Base-by-base conservation (phyloP, 2,888 invertebrate species). In the Lysandra coridon region DNA sequence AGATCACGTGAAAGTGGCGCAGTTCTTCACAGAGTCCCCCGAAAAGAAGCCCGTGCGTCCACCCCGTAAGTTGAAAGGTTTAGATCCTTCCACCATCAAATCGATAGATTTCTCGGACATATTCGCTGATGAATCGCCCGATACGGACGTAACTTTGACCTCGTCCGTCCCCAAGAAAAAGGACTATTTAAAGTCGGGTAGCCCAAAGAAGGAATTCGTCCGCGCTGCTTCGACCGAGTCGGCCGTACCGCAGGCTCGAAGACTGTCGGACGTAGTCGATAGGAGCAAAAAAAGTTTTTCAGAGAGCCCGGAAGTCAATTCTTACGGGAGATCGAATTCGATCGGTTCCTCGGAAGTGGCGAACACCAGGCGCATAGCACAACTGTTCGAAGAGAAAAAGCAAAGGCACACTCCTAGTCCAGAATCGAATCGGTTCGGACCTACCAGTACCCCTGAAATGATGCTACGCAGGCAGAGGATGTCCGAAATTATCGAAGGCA, bases 401-500 rank as follows among this genome's bases (percentile, higher is more conserved):
- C 86, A 89, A 1, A 85, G 88, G 6, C 88, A 89, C 78, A 88
- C 89, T 0, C 89, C 88, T 0, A 91, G 90, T 75, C 91, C 91
- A 0, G 90, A 91, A 30, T 80, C 88, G 1, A 84, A 87, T 5
- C 84, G 87, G 0, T 81, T 82, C 0, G 87, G 90, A 2, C 88
- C 90, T 1, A 86, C 87, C 2, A 89, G 91, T 0, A 84, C 85
- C 73, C 86, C 89, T 0, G 91, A 91, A 78, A 91, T 91, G 89
- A 85, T 88, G 17, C 79, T 88, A 80, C 87, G 92, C 1, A 86
- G 90, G 84, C 91, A 90, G 81, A 84, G 89, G 12, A 92, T 92
- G 92, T 86, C 89, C 0, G 90, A 92, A 17, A 90, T 92, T 5
- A 90, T 93, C 4, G 91, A 91, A 82, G 92, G 92, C 1, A 92